Conservation (phyloP, 2,113 vertebrate species). For the Corythornis madagascariensis region DNA sequence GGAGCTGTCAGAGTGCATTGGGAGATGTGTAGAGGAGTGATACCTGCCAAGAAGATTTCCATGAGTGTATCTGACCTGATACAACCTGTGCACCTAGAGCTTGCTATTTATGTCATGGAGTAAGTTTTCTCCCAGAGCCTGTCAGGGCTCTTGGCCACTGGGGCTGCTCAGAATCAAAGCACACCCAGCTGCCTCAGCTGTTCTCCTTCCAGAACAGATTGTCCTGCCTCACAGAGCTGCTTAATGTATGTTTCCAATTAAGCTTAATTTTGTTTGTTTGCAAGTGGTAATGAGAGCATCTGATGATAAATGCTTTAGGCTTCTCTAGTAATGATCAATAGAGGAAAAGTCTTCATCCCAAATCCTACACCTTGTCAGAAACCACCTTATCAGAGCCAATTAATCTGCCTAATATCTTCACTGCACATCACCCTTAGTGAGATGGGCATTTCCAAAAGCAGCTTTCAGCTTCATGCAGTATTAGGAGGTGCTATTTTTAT, state of each 20-base stretch:
- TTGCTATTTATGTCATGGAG: background rate
- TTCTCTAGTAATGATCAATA: background rate
- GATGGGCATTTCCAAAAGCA: background rate
- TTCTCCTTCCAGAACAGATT: background rate
- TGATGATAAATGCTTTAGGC: background rate
- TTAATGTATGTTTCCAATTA: background rate
- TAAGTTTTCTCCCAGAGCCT: background rate
- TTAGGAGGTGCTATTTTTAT: background rate
- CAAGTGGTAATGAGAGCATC: background rate
- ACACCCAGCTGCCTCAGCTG: background rate
- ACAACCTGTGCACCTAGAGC: background rate
- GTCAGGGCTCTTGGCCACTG: background rate
- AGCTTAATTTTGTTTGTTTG: background rate
- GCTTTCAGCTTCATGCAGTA: background rate
- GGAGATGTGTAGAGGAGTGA: background rate
- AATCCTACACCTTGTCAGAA: background rate
- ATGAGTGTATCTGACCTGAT: background rate
- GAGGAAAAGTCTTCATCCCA: background rate
- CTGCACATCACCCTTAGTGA: background rate
- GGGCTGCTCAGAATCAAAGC: background rate
- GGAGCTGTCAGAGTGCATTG: background rate
- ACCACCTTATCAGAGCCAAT: background rate
- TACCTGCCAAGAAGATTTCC: background rate
- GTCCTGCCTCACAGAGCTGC: background rate
- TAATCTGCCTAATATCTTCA: background rate